Conservation (phyloP, 2,797 vertebrate genomes). For the Peromyscus aztecus region DNA sequence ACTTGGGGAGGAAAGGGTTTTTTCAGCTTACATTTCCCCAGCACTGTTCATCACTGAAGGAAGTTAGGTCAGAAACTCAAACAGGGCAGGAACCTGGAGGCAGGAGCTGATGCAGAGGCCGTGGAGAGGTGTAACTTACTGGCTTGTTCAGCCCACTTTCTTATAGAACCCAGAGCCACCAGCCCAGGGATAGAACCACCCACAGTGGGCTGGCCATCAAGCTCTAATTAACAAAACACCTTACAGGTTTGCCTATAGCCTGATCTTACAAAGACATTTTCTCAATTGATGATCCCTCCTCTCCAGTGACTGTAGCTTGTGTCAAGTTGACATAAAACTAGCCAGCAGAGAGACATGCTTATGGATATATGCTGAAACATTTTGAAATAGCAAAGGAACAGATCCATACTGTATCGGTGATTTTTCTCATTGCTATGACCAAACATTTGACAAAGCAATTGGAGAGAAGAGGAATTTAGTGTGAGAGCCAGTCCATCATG, state of each 20-base stretch:
- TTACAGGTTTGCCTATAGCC: neutral
- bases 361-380: neutral
- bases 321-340: neutral
- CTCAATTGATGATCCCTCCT: neutral
- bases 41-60: neutral
- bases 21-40: neutral
- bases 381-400: constrained; percentile 21
- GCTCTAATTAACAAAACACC: neutral
- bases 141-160: neutral
- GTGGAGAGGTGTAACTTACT: neutral
- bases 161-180: neutral
- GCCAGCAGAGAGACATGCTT: neutral
- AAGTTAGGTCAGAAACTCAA: neutral
- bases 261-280: neutral
- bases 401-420: neutral
- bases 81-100: neutral
- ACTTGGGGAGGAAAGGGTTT: neutral
- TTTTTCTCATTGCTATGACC: neutral
- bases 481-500: neutral
- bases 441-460: neutral
- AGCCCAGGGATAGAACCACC: neutral
- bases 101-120: neutral
- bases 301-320: neutral
- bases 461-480: neutral
- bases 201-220: neutral